phyloP scores from a whole-genome alignment of 37 sponge, comb jelly and placozoan genomes.

The Cliona cf. orientalis region DNA sequence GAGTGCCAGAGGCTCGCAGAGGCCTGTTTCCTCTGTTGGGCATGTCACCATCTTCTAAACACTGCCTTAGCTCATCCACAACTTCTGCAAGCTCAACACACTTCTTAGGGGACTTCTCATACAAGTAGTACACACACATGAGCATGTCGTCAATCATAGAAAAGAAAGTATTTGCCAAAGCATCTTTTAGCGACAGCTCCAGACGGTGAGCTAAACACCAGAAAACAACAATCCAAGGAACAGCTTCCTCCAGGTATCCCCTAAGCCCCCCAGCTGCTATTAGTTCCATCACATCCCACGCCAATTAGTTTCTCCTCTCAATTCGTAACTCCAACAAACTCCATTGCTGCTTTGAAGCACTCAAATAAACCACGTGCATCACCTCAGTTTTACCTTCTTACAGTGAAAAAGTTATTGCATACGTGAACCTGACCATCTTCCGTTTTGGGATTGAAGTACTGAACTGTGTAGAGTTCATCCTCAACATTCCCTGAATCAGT shows the following conservation, averaged over 20 bases:
- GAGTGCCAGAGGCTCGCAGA: conserved; percentile 69
- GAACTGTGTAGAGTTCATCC: too few relatives aligned
- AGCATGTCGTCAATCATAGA: conserved; percentile 60
- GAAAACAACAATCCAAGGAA: conserved; percentile 58
- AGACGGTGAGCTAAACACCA: conserved; percentile 79
- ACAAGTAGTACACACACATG: conserved; percentile 53
- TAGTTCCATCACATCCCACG: conserved; percentile 72
- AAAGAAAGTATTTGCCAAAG: conserved; percentile 52
- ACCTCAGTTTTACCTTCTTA: too few relatives aligned
- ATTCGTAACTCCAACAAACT: conserved; percentile 14
- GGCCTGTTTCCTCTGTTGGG: conserved; percentile 53
- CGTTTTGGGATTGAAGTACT: too few relatives aligned
- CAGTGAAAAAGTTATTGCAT: conserved; percentile 29
- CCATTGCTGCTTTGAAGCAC: too few relatives aligned
- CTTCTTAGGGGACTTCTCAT: conserved; percentile 73
- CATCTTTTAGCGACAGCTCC: conserved; percentile 71
- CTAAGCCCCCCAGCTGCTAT: conserved; percentile 50
- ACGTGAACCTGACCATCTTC: conserved; percentile 25
- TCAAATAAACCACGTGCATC: too few relatives aligned
- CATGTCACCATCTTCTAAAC: conserved; percentile 51
- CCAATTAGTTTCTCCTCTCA: conserved; percentile 58
- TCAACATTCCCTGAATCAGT: too few relatives aligned
- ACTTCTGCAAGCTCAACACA: conserved; percentile 63
- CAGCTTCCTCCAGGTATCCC: conserved; percentile 33
- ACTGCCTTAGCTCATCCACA: conserved; percentile 43